Base-by-base conservation (phyloP, 2,113 vertebrate genomes). In the Propithecus coquereli region DNA sequence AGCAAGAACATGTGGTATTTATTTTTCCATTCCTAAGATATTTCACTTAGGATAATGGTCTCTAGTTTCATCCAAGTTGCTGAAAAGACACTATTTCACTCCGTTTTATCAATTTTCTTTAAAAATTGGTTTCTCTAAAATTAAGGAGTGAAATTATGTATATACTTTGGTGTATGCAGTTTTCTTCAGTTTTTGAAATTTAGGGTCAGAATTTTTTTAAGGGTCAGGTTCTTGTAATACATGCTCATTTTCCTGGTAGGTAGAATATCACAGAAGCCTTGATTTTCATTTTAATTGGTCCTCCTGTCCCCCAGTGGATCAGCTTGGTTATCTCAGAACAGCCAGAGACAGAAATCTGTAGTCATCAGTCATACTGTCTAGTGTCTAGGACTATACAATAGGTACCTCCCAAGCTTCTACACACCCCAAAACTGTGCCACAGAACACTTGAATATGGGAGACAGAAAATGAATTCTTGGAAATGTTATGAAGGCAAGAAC, bases 91-190 rank as follows among this genome's bases (percentile, higher is more conserved):
- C 27, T 27, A 63, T 30, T 30, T 63, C 25, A 63, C 27, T 27
- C 23, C 12, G 27, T 30, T 30, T 63, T 87, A 71, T 32, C 45
- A 89, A 47, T 85, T 82, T 89, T 94, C 37, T 87, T 66, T 16
- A 96, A 88, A 79, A 91, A 65, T 3, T 76, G 17, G 27, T 79
- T 96, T 77, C 66, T 61, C n/a, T 95, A 90, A 95, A 94, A 77
- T 76, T 47, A 77, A 83, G 45, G 17, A 77, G 16, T 45, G 3
- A 84, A 88, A 83, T 14, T 65, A 82, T 57, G 14, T 32, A 95
- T 30, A 47, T 70, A 74, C 52, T 65, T 93, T 85, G 27, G 34
- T 79, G 5, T 59, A 22, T 2, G 65, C 57, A 59, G 54, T 18
- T 95, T 77, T 84, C 45, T 80, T 95, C 47, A 85, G 37, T 57